Conservation (phyloP, 2,888 invertebrate species). For the Rhaphigaster nebulosa region DNA sequence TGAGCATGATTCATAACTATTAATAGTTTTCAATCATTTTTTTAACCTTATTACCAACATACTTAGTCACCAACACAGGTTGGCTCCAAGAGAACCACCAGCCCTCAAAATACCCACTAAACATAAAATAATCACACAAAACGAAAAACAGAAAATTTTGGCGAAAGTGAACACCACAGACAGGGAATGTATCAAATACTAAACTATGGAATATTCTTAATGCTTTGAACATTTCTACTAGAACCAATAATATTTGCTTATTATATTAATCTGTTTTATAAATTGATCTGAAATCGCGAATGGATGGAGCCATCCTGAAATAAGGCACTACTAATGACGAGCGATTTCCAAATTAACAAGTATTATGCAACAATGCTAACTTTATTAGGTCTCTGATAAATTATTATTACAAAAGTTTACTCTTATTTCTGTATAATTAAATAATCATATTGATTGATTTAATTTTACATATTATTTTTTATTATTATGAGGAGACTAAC, state of each 20-base stretch:
- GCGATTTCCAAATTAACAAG: conserved; percentile 18
- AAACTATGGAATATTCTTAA: neutral
- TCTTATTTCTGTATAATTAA: neutral
- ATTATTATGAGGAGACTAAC: neutral
- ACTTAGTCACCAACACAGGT: conserved; percentile 23
- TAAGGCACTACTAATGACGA: neutral
- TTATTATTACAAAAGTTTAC: neutral
- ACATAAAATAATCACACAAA: neutral
- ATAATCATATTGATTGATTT: conserved; percentile 3
- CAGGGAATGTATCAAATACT: neutral
- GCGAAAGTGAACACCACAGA: conserved; percentile 7
- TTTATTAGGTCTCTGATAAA: neutral
- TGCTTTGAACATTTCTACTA: conserved; percentile 35
- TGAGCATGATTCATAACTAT: conserved; percentile 55
- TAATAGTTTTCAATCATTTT: conserved; percentile 13
- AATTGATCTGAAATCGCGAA: neutral
- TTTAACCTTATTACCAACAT: conserved; percentile 1
- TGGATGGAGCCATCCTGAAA: conserved; percentile 32
- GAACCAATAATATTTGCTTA: neutral
- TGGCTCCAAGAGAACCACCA: conserved; percentile 4
- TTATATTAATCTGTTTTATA: too few relatives aligned
- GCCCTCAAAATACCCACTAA: neutral
- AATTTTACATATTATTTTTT: neutral
- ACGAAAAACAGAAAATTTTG: conserved; percentile 19
- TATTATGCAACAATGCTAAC: neutral